These are phyloP conservation scores for Hydropsyche tenuis DNA, from an alignment of 1,140 invertebrate genomes.

Conservation along the genomic window DNA sequence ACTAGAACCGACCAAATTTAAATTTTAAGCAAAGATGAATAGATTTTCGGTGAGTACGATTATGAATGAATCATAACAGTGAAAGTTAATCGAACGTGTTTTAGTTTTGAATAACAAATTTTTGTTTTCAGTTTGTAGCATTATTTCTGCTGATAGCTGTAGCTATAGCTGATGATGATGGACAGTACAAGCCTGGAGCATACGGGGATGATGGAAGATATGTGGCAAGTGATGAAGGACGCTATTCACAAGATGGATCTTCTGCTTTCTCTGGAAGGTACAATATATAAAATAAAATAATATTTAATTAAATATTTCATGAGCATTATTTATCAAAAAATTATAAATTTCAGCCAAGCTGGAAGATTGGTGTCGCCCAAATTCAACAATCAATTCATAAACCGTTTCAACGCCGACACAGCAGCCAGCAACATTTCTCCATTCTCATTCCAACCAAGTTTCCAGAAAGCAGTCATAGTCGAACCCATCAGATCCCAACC, in stretches of 20 bases:
- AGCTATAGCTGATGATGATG: constrained; percentile 54
- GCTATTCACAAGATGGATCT: constrained; percentile 39
- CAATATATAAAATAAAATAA: not conserved
- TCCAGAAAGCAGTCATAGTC: not conserved
- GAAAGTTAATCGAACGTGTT: not conserved
- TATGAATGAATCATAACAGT: not conserved
- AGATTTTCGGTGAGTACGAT: constrained; percentile 35
- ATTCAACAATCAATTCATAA: constrained; percentile 32
- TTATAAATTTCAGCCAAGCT: not conserved
- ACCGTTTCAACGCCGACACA: constrained; percentile 35
- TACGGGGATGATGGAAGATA: constrained; percentile 54
- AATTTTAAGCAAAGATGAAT: constrained; percentile 26
- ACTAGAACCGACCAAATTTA: not conserved
- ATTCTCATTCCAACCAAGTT: not conserved
- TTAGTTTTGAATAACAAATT: not conserved
- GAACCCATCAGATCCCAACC: not conserved
- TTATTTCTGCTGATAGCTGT: constrained; percentile 46
- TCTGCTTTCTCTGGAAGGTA: not conserved
- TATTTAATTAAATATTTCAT: not conserved
- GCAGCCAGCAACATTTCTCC: constrained; percentile 38
- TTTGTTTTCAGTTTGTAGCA: constrained; percentile 12
- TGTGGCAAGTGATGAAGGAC: constrained; percentile 49
- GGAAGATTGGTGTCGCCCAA: constrained; percentile 1
- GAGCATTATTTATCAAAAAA: not conserved
- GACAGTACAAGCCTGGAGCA: constrained; percentile 55